Evolutionary conservation across 2,888 invertebrate species (phyloP).

Genomic region (Zhuqinia jingwanae): DNA sequence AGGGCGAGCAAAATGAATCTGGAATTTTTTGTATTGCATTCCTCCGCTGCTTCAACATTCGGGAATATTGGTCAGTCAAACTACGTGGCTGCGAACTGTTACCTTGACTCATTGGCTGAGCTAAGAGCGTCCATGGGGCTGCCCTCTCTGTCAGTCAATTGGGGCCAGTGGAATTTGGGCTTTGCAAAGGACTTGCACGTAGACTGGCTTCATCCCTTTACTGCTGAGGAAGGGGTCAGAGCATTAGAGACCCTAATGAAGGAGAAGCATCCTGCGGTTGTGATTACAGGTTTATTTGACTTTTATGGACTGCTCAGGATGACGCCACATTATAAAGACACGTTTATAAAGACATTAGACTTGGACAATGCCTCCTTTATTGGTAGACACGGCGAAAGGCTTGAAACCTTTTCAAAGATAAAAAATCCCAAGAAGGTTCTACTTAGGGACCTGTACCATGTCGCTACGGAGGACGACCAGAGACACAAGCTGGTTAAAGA

Average conservation of each 20-base stretch:
- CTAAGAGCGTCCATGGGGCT: constrained; percentile 19
- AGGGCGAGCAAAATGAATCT: not conserved
- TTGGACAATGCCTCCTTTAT: not conserved
- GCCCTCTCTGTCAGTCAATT: constrained; percentile 23
- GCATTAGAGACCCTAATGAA: constrained; percentile 17
- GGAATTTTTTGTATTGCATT: constrained; percentile 63
- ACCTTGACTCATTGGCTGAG: constrained; percentile 46
- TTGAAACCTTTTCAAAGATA: not conserved
- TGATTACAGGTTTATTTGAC: constrained; percentile 14
- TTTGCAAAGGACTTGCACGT: constrained; percentile 24
- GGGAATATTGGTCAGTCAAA: constrained; percentile 55
- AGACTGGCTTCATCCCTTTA: constrained; percentile 24
- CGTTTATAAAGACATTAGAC: not conserved
- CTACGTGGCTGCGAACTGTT: constrained; percentile 55
- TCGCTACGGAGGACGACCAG: not conserved
- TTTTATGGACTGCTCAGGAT: not conserved
- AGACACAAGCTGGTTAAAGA: not conserved
- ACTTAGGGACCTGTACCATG: not conserved
- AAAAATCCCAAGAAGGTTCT: not conserved
- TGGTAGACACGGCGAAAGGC: not conserved
- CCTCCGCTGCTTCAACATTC: constrained; percentile 32
- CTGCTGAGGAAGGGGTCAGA: not conserved
- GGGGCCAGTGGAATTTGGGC: constrained; percentile 41
- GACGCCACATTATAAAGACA: constrained; percentile 23
- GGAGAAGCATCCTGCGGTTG: not conserved